A percentile compares a stretch with the other conserved stretches of the same genome.
Conservation (phyloP, 2,797 vertebrate genomes). For the Ptychadena robeensis region DNA sequence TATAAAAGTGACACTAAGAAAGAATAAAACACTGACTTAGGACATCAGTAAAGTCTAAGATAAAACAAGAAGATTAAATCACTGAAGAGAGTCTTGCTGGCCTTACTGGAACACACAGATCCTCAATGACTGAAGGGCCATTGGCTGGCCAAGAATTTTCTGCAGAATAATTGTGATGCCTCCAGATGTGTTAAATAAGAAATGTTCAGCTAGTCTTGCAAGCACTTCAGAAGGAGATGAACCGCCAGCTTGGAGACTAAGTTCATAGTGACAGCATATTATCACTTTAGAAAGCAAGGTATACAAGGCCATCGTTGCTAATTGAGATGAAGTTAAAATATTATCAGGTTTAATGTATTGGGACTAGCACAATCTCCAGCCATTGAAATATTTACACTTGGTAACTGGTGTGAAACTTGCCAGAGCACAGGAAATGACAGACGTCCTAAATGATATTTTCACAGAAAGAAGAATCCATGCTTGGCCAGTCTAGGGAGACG, state of each 20-base stretch:
- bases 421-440: slow-evolving; percentile 20
- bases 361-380: slow-evolving; percentile 13
- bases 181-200: neutral
- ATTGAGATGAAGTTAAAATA: slow-evolving; percentile 50
- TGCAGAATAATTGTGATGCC: neutral
- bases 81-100: neutral
- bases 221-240: slow-evolving; percentile 12
- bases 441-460: slow-evolving; percentile 22
- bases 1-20: neutral
- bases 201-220: neutral
- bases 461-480: slow-evolving; percentile 27
- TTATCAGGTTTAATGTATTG: slow-evolving; percentile 46
- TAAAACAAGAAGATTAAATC: neutral
- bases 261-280: slow-evolving; percentile 38
- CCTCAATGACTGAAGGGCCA: neutral
- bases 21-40: neutral
- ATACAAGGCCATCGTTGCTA: slow-evolving; percentile 50
- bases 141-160: neutral
- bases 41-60: neutral
- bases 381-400: slow-evolving; percentile 52
- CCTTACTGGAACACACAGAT: neutral
- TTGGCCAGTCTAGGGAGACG: neutral
- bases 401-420: slow-evolving; percentile 47
- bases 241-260: neutral
- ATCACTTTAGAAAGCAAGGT: slow-evolving; percentile 31